Conservation (phyloP, 1,140 invertebrate species). For the Temnothorax curvispinosus region DNA sequence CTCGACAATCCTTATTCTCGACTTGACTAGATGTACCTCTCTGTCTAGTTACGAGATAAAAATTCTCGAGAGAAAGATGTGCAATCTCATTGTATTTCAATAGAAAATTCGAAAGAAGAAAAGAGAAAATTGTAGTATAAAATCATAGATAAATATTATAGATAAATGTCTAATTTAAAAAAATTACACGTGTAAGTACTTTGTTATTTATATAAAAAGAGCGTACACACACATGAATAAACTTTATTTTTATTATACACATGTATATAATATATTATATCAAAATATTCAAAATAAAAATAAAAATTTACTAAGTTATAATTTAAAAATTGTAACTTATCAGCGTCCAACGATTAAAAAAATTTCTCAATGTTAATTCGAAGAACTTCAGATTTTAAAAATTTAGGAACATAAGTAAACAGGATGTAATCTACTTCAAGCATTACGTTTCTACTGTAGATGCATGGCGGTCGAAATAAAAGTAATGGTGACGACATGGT, state of each 20-base stretch:
- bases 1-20: conserved; percentile 8
- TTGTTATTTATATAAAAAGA: background rate
- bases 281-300: background rate
- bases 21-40: background rate
- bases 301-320: background rate
- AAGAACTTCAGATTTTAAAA: background rate
- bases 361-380: background rate
- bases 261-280: background rate
- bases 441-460: background rate
- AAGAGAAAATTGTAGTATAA: background rate
- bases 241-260: background rate
- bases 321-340: background rate
- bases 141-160: background rate
- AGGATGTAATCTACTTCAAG: too few relatives aligned
- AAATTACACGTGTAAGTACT: background rate
- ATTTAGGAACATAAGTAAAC: background rate
- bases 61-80: background rate
- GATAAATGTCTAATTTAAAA: background rate
- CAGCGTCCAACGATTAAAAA: background rate
- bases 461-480: conserved; percentile 5
- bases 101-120: background rate
- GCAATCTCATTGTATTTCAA: background rate
- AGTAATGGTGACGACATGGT: background rate
- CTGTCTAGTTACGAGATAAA: background rate
- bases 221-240: background rate